Base-by-base conservation (phyloP, 2,888 invertebrate genomes). In the Catonia carolina region DNA sequence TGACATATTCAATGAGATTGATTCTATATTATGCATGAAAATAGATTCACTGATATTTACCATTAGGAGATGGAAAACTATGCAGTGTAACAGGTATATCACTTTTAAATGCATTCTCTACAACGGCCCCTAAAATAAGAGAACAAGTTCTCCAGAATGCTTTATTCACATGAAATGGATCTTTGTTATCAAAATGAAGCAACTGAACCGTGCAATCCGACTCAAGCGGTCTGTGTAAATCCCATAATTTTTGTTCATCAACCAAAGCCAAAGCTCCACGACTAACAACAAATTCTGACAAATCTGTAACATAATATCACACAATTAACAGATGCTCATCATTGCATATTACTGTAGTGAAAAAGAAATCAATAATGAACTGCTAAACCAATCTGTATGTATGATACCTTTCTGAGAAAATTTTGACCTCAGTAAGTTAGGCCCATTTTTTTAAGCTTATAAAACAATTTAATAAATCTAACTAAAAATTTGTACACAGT, bases 131-230 rank as follows among this genome's bases (percentile, higher is more conserved):
- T 5, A 98, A 74, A 64, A 95, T 74, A 66, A 96, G 84, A 0
- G 94, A 92, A 70, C 96, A 93, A 0, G 89, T 86, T 53, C 95
- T 77, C 97, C 97, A 98, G 72, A 94, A 97, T 0, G 89, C 86
- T 66, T 82, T 83, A 71, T 89, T 89, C 1, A 85, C 83, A 47
- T 75, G 73, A 55, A 74, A 74, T 0, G 79, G 80, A 56, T 83
- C 80, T 0, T 77, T 68, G 52, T 81, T 78, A 51, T 78, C 80
- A 74, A 80, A 77, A 66, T 78, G 75, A 10, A 82, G 67, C 55
- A 85, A 74, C 56, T 76, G 72, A 5, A 89, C 65, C 41, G 78
- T 77, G 67, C 88, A 88, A 35, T 77, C 70, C 2, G 72, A 70
- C 1, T 74, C 75, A 31, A 98, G 73, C 0, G 97, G 96, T 63